These are phyloP conservation scores for Nomada hirtipes DNA, from an alignment of 2,888 invertebrate species.

Conservation along the genomic window DNA sequence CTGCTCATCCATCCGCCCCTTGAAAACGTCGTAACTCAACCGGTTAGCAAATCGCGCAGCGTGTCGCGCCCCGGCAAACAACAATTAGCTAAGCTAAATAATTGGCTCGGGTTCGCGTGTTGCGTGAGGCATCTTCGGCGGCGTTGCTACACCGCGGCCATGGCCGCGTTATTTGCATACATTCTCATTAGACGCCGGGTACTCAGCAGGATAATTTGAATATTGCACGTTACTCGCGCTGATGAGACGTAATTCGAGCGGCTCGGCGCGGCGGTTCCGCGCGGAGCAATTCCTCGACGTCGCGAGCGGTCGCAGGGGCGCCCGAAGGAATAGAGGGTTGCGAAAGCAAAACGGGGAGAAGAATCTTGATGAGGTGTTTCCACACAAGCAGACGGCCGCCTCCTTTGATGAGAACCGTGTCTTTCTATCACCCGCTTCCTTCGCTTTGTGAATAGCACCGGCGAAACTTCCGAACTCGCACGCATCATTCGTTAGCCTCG, in stretches of 20 bases:
- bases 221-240: conserved; percentile 79
- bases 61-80: conserved; percentile 37
- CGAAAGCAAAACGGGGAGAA: conserved; percentile 53
- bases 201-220: conserved; percentile 79
- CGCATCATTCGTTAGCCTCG: conserved; percentile 52
- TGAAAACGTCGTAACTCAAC: conserved; percentile 6
- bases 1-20: conserved; percentile 5
- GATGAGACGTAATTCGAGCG: conserved; percentile 81
- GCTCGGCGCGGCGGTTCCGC: conserved; percentile 28
- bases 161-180: conserved; percentile 79
- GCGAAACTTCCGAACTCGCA: conserved; percentile 65
- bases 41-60: conserved; percentile 1
- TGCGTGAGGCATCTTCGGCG: conserved; percentile 31
- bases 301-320: background rate
- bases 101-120: conserved; percentile 48
- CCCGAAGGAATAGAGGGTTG: conserved; percentile 10
- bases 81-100: conserved; percentile 69
- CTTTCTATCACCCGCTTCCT: background rate
- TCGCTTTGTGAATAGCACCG: conserved; percentile 34
- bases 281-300: conserved; percentile 64
- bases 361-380: conserved; percentile 78
- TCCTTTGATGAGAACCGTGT: background rate
- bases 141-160: background rate
- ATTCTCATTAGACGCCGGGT: conserved; percentile 77
- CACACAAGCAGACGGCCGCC: conserved; percentile 64